Percentiles rank a stretch among this genome's conserved stretches.
Evolutionary conservation across 2,113 vertebrate species (phyloP).

Genomic region (Leiothrix lutea): DNA sequence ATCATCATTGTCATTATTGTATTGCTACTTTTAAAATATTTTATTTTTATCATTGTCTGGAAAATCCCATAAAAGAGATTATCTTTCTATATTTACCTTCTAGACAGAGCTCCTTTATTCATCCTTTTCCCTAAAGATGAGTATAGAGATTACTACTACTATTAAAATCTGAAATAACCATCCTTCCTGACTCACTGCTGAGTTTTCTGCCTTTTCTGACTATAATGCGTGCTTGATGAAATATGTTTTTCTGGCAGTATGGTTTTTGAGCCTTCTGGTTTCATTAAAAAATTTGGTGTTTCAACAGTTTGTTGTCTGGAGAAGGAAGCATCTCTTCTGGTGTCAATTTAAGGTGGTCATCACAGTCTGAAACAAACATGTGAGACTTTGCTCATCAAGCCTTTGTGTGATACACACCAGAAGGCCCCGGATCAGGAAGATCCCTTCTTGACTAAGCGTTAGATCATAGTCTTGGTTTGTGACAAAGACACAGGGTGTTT

Average conservation of each 20-base stretch:
- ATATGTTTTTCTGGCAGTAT: slow-evolving; percentile 48
- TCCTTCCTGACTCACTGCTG: slow-evolving; percentile 41
- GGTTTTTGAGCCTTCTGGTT: slow-evolving; percentile 45
- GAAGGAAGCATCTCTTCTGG: slow-evolving; percentile 18
- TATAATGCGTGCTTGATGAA: neutral
- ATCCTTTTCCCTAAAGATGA: neutral
- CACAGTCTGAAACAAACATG: slow-evolving; percentile 22
- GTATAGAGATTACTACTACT: neutral
- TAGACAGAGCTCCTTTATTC: neutral
- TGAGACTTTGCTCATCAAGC: slow-evolving; percentile 23
- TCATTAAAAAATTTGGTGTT: slow-evolving; percentile 50
- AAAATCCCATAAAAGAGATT: neutral
- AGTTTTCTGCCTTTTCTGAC: slow-evolving; percentile 33
- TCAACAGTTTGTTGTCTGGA: slow-evolving; percentile 53
- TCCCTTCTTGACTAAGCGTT: neutral
- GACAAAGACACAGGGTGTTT: neutral
- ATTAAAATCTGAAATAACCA: neutral
- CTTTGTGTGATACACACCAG: neutral
- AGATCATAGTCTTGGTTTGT: neutral
- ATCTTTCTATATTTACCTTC: neutral
- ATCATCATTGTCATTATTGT: neutral
- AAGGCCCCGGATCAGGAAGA: neutral
- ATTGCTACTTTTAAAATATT: neutral
- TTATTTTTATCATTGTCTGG: neutral
- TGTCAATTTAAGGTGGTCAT: slow-evolving; percentile 36